phyloP scores from a whole-genome alignment of 1,140 invertebrate species.

The Nylanderia fulva region DNA sequence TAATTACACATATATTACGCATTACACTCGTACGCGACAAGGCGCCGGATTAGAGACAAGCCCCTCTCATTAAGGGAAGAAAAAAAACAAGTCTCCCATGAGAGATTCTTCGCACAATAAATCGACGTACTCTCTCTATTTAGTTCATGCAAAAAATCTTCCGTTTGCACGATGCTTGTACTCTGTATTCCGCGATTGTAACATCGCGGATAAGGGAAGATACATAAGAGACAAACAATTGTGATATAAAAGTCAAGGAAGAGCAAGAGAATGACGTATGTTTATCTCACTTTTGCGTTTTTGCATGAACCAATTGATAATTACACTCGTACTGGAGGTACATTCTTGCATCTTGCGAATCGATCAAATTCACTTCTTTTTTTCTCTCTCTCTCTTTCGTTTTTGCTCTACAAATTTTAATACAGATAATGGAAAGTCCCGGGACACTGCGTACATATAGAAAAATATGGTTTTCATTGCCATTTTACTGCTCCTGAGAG shows the following conservation, averaged over 20 bases:
- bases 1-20: constrained; percentile 60
- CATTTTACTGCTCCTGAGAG: constrained; percentile 64
- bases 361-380: constrained; percentile 52
- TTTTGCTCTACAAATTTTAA: constrained; percentile 54
- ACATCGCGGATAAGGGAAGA: too few species aligned
- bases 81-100: not conserved
- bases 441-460: constrained; percentile 75
- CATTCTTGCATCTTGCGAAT: not conserved
- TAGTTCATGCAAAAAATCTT: constrained; percentile 70
- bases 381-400: not conserved
- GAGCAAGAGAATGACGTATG: not conserved
- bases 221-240: too few species aligned
- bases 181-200: not conserved
- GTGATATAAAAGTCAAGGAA: not conserved
- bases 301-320: constrained; percentile 62
- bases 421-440: constrained; percentile 68
- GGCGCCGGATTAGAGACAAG: constrained; percentile 46
- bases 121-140: constrained; percentile 38
- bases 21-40: constrained; percentile 56
- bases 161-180: not conserved
- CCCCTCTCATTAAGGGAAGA: not conserved
- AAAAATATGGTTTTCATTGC: constrained; percentile 80
- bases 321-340: constrained; percentile 33
- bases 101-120: constrained; percentile 25
- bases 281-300: constrained; percentile 15